Percentiles rank a stretch among this genome's conserved stretches.
Evolutionary conservation across 2,797 vertebrate species (phyloP).

Genomic region (Aphelocoma californica): DNA sequence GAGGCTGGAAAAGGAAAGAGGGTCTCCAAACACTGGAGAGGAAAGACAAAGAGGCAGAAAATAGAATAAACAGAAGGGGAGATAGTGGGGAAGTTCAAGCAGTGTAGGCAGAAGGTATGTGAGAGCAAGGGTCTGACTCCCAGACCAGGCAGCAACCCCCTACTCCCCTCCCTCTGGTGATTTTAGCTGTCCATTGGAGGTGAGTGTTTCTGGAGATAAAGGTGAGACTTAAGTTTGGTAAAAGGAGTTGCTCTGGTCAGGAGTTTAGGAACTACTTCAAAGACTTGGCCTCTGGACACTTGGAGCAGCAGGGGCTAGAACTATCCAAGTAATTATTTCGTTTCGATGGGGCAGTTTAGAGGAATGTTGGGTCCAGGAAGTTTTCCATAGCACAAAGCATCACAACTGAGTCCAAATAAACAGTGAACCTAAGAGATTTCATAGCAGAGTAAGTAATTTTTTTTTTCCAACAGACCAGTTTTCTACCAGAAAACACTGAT

Average conservation of each 20-base stretch:
- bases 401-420: background rate
- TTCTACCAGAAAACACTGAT: background rate
- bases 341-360: background rate
- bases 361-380: background rate
- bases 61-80: conserved; percentile 25
- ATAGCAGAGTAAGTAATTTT: background rate
- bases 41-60: conserved; percentile 48
- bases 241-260: background rate
- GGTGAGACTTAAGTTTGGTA: background rate
- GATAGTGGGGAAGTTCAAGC: background rate
- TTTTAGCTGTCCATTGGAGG: background rate
- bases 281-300: background rate
- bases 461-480: background rate
- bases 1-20: conserved; percentile 43
- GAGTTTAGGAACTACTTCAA: background rate
- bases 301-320: background rate
- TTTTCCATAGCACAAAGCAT: background rate
- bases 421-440: background rate
- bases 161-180: background rate
- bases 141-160: background rate
- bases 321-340: background rate
- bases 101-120: background rate
- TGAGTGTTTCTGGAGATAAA: background rate
- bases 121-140: background rate
- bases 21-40: background rate